These are phyloP conservation scores for Enteromius argenteus DNA, from an alignment of 2,797 vertebrate species.

Conservation along the genomic window DNA sequence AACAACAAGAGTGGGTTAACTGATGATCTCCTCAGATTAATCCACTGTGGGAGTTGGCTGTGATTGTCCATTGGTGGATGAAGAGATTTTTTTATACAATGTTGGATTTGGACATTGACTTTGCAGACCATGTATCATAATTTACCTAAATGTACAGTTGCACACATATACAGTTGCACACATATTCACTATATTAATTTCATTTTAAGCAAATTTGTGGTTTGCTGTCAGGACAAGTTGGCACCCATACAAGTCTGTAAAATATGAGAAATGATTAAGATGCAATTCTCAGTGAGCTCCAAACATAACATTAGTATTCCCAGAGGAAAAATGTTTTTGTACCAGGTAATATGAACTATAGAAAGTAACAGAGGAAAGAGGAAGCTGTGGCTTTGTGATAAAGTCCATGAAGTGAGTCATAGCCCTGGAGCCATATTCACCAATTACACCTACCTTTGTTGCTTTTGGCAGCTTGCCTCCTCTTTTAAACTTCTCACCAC, in stretches of 20 bases:
- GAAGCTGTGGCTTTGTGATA: constrained; percentile 75
- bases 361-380: constrained; percentile 55
- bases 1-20: background rate
- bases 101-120: background rate
- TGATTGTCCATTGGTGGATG: background rate
- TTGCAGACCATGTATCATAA: background rate
- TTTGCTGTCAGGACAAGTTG: constrained; percentile 6
- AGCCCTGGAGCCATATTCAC: constrained; percentile 64
- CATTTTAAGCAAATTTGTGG: background rate
- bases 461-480: constrained; percentile 58
- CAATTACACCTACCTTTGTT: constrained; percentile 64
- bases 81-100: background rate
- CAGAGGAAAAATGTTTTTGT: constrained; percentile 53
- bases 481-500: constrained; percentile 59
- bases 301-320: constrained; percentile 35
- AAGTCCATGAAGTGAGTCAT: constrained; percentile 58
- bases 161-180: no score
- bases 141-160: background rate
- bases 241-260: background rate
- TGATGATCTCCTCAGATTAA: background rate
- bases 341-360: constrained; percentile 48
- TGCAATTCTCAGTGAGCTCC: constrained; percentile 39
- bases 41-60: background rate
- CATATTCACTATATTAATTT: background rate
- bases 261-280: constrained; percentile 43